phyloP scores from a whole-genome alignment of 1,140 invertebrate genomes.

The Onthophagus taurus region DNA sequence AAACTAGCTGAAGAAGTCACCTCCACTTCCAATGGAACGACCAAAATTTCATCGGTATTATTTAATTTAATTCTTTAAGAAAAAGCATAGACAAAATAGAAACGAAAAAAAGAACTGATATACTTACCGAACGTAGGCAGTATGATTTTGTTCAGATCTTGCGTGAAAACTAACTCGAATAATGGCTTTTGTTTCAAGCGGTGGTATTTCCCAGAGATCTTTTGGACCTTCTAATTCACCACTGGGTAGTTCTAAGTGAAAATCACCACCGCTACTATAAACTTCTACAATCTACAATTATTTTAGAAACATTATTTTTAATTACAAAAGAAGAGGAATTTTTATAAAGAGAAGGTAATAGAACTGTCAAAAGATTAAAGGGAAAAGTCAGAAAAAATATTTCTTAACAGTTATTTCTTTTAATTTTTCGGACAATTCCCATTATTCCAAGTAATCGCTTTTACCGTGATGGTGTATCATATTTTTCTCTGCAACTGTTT shows the following conservation, averaged over 20 bases:
- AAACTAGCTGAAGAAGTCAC: constrained; percentile 63
- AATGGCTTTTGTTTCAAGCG: constrained; percentile 79
- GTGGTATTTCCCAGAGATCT: constrained; percentile 81
- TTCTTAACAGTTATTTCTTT: no score
- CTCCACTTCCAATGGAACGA: constrained; percentile 82
- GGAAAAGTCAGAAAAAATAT: no score
- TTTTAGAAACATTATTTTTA: not conserved
- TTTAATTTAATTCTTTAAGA: constrained; percentile 59
- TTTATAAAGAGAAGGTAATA: no score
- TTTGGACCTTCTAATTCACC: constrained; percentile 70
- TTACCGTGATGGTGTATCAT: no score
- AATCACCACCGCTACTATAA: constrained; percentile 84
- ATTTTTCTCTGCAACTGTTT: no score
- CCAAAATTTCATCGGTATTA: constrained; percentile 55
- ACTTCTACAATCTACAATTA: constrained; percentile 67
- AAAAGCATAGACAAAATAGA: constrained; percentile 7
- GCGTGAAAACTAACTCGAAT: constrained; percentile 79
- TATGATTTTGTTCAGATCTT: constrained; percentile 63
- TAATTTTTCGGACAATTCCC: no score
- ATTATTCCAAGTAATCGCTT: no score
- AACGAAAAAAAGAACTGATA: constrained; percentile 4
- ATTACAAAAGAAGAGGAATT: not conserved
- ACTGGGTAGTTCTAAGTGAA: constrained; percentile 81
- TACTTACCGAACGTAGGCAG: constrained; percentile 62
- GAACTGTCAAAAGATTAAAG: no score